Percentiles rank a stretch among this genome's conserved stretches.
Evolutionary conservation across 92 coral and sea anemone species (phyloP).

Genomic region (Zoanthus solanderi): DNA sequence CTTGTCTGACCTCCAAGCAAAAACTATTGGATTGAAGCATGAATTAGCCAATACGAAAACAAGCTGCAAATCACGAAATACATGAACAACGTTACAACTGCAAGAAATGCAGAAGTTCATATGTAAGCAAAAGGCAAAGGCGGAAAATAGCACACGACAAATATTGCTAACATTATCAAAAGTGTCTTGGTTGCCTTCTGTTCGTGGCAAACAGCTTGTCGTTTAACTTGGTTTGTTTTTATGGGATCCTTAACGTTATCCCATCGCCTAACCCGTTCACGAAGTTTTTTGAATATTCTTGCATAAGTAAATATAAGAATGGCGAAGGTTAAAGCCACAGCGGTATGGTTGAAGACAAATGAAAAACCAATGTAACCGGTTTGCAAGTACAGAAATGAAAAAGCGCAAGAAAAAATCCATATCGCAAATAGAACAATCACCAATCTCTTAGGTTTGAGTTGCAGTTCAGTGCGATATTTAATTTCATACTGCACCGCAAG

Average conservation of each 20-base stretch:
- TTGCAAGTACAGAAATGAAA: conserved; percentile 1
- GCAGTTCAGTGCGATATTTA: conserved; percentile 48
- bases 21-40: conserved; percentile 22
- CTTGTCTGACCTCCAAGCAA: conserved; percentile 18
- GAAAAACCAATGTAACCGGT: conserved; percentile 40
- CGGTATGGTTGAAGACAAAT: conserved; percentile 35
- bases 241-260: conserved; percentile 14
- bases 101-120: conserved; percentile 42
- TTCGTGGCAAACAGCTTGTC: conserved; percentile 28
- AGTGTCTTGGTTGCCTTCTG: conserved; percentile 37
- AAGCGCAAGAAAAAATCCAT: conserved; percentile 21
- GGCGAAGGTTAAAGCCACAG: conserved; percentile 21
- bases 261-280: conserved; percentile 19
- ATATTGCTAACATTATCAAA: conserved; percentile 24
- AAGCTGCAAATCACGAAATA: conserved; percentile 28
- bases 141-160: conserved; percentile 28
- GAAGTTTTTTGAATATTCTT: conserved; percentile 32
- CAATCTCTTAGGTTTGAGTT: conserved; percentile 46
- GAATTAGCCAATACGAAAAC: conserved; percentile 26
- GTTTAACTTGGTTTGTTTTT: conserved; percentile 17
- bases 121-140: conserved; percentile 25
- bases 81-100: conserved; percentile 27
- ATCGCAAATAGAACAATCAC: conserved; percentile 18
- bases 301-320: conserved; percentile 25
- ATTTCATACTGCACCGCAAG: conserved; percentile 48